These are phyloP conservation scores for Enteromius anoplus DNA, from an alignment of 2,797 vertebrate species.

Conservation along the genomic window DNA sequence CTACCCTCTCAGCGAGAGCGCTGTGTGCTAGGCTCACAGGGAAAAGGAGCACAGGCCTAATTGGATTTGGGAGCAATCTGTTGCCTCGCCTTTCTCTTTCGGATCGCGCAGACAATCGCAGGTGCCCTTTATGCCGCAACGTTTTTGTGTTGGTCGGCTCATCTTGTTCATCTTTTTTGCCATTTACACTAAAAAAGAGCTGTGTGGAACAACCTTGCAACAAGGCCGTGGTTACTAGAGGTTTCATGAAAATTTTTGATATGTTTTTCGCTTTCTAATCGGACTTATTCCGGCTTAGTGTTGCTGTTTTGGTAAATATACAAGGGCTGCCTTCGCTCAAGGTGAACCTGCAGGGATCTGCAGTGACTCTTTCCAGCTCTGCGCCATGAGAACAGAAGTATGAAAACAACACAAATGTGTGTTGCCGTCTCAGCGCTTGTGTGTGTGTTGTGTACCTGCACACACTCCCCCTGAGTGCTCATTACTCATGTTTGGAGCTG, in stretches of 20 bases:
- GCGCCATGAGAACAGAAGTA: slow-evolving; percentile 18
- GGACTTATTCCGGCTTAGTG: background rate
- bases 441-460: slow-evolving; percentile 51
- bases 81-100: slow-evolving; percentile 30
- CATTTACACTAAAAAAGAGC: slow-evolving; percentile 20
- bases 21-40: slow-evolving; percentile 26
- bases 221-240: background rate
- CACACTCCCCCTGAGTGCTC: slow-evolving; percentile 61
- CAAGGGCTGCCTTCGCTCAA: slow-evolving; percentile 5
- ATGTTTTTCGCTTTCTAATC: slow-evolving; percentile 6
- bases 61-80: slow-evolving; percentile 54
- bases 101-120: slow-evolving; percentile 33
- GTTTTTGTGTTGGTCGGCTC: background rate
- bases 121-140: slow-evolving; percentile 26
- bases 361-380: slow-evolving; percentile 33
- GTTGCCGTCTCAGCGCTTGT: slow-evolving; percentile 16
- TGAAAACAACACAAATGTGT: slow-evolving; percentile 49
- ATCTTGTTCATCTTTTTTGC: background rate
- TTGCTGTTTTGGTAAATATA: slow-evolving; percentile 41
- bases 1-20: slow-evolving; percentile 20
- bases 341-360: slow-evolving; percentile 45
- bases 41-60: slow-evolving; percentile 50
- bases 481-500: slow-evolving; percentile 63
- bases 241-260: background rate
- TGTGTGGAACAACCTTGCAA: background rate